Evolutionary conservation across 2,888 invertebrate genomes (phyloP).

Genomic region (Saturnia japonica): DNA sequence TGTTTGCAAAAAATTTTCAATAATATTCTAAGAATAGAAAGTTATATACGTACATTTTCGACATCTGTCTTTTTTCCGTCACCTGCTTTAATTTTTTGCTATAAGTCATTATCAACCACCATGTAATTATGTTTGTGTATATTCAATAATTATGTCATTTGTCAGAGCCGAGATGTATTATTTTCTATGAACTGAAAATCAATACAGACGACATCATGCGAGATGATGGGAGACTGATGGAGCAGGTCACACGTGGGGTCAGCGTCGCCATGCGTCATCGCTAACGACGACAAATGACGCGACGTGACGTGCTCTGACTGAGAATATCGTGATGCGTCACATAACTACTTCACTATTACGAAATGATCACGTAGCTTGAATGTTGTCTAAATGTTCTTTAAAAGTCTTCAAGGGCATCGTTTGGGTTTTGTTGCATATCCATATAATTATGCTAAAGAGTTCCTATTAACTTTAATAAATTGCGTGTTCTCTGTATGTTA

Average conservation of each 20-base stretch:
- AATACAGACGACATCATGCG: slow-evolving; percentile 21
- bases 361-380: slow-evolving; percentile 19
- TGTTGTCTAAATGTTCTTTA: slow-evolving; percentile 18
- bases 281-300: slow-evolving; percentile 81
- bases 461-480: neutral
- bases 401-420: slow-evolving; percentile 17
- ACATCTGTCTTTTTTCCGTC: slow-evolving; percentile 56
- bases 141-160: slow-evolving; percentile 7
- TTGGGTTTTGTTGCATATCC: neutral
- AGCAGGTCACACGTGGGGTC: slow-evolving; percentile 70
- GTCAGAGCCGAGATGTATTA: neutral
- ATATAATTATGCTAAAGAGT: neutral
- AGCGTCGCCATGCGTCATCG: slow-evolving; percentile 76
- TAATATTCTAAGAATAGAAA: slow-evolving; percentile 74
- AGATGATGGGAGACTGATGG: slow-evolving; percentile 74
- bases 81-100: slow-evolving; percentile 48
- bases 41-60: slow-evolving; percentile 44
- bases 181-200: slow-evolving; percentile 6
- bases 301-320: slow-evolving; percentile 57
- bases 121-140: slow-evolving; percentile 13
- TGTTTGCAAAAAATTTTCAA: slow-evolving; percentile 59
- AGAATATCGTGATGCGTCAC: slow-evolving; percentile 38
- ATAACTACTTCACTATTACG: slow-evolving; percentile 20
- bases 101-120: neutral
- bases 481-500: neutral